Percentiles rank a stretch among this genome's conserved stretches.
phyloP scores from a whole-genome alignment of 2,888 invertebrate genomes.

The Tyria jacobaeae region DNA sequence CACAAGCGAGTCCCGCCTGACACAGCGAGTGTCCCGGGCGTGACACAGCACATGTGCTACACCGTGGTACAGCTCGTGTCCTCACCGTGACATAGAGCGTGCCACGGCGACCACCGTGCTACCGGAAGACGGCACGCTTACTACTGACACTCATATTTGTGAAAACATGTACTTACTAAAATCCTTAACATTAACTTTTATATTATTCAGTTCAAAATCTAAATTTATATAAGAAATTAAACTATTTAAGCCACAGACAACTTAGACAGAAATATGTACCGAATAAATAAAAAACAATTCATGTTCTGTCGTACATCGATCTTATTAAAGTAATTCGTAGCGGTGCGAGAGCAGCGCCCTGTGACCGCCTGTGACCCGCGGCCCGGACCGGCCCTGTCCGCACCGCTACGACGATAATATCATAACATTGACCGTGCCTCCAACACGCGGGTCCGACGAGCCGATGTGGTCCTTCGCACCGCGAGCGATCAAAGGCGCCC shows the following conservation, averaged over 20 bases:
- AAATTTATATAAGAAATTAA: constrained; percentile 55
- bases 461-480: not conserved
- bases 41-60: constrained; percentile 11
- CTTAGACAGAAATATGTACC: constrained; percentile 44
- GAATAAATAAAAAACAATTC: constrained; percentile 36
- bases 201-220: constrained; percentile 65
- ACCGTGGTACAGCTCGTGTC: not conserved
- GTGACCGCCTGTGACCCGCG: not conserved
- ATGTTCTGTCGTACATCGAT: constrained; percentile 29
- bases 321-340: constrained; percentile 32
- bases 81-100: too few relatives aligned
- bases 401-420: too few relatives aligned
- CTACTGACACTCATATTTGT: constrained; percentile 52
- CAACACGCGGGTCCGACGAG: not conserved
- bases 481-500: not conserved
- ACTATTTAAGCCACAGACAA: constrained; percentile 57
- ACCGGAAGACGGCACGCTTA: constrained; percentile 4
- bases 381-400: not conserved
- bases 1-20: constrained; percentile 24
- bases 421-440: too few relatives aligned
- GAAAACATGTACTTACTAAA: constrained; percentile 61
- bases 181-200: constrained; percentile 61
- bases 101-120: not conserved
- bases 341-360: constrained; percentile 15
- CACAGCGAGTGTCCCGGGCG: not conserved